Conservation (phyloP, 2,888 invertebrate genomes). For the Punctoribates punctum region DNA sequence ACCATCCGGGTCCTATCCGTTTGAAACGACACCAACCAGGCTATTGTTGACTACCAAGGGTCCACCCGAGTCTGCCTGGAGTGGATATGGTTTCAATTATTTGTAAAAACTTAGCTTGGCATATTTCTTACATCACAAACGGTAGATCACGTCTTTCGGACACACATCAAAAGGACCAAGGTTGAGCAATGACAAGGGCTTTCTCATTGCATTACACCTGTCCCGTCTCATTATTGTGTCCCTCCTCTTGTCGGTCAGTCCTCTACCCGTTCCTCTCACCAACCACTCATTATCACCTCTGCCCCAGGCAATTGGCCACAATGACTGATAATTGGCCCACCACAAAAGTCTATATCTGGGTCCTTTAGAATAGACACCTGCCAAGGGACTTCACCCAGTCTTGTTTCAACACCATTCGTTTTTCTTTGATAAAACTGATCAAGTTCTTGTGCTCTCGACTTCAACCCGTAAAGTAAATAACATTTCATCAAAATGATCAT, state of each 20-base stretch:
- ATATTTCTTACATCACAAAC: neutral
- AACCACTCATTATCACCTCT: neutral
- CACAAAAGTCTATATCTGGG: slow-evolving; percentile 20
- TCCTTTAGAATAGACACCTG: slow-evolving; percentile 15
- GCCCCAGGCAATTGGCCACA: slow-evolving; percentile 21
- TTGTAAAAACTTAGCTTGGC: neutral
- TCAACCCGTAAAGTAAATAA: too few relatives aligned
- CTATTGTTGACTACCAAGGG: slow-evolving; percentile 20
- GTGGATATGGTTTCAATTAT: neutral
- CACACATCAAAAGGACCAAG: too few relatives aligned
- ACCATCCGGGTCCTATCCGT: too few relatives aligned
- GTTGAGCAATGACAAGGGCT: too few relatives aligned
- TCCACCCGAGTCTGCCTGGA: slow-evolving; percentile 35
- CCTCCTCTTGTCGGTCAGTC: too few relatives aligned
- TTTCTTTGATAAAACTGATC: too few relatives aligned
- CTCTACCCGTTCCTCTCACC: too few relatives aligned
- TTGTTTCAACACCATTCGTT: slow-evolving; percentile 10
- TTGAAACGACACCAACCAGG: slow-evolving; percentile 34
- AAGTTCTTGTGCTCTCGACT: too few relatives aligned
- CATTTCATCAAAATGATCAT: too few relatives aligned
- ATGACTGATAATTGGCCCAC: slow-evolving; percentile 31
- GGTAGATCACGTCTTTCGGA: neutral
- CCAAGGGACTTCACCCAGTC: slow-evolving; percentile 13
- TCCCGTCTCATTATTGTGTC: too few relatives aligned
- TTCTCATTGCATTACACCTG: too few relatives aligned